Base-by-base conservation (phyloP, 2,797 vertebrate species). In the Anas georgica region DNA sequence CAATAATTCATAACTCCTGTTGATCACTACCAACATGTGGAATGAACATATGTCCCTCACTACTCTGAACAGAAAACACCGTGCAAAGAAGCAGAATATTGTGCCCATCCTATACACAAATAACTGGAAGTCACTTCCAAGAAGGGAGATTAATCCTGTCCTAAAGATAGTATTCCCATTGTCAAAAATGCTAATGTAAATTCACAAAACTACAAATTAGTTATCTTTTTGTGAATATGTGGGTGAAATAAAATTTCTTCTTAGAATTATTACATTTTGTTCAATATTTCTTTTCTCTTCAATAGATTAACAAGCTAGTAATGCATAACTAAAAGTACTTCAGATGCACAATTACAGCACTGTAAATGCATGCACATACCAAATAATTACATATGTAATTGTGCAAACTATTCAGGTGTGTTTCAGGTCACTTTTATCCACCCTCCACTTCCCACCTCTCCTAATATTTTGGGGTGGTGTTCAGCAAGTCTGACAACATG, bases 11-110 rank as follows among this genome's bases (percentile, higher is more conserved):
- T 66, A 91, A 81, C 70, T 96, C 70, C 91, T 90, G 46, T 77
- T 55, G 62, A 95, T 97, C 93, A 94, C 95, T 72, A 85, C 35
- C 66, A 86, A 33, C 28, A 92, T 86, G 92, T 93, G 74, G 83
- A 94, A 95, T 43, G 86, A 96, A 90, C 16, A 12, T 67, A 86
- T n/a, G 63, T 48, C 80, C 94, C 91, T 92, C 70, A 93, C 45
- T 52, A 73, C 74, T 95, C 43, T 81, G 81, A 91, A 48, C 37
- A 72, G 39, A 91, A 83, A 91, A 60, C 56, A 67, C 15, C 60
- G 92, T 86, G 92, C 94, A 90, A 80, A 89, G 86, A 97, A 93
- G 75, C 56, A 59, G 69, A 83, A 60, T 73, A 41, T 81, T 96
- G 90, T 94, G 85, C 46, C 59, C 81, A 79, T 76, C 95, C 86